phyloP scores from a whole-genome alignment of 2,797 vertebrate genomes.

The Neomorphus geoffroyi region DNA sequence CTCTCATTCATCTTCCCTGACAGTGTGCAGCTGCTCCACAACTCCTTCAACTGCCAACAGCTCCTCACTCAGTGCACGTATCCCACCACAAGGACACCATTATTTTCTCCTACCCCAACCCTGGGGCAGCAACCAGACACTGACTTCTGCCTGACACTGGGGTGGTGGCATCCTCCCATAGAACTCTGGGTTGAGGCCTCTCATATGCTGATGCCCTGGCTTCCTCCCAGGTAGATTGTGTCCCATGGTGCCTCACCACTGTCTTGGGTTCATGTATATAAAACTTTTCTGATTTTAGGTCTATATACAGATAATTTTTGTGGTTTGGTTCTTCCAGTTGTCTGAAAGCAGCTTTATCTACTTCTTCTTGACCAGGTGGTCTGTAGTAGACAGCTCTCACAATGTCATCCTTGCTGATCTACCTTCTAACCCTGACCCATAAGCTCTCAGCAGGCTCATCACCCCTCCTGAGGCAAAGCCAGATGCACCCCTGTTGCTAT shows the following conservation, averaged over 20 bases:
- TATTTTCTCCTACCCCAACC: not conserved
- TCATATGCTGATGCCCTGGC: not conserved
- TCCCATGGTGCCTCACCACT: not conserved
- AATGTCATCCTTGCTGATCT: not conserved
- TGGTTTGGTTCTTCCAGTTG: not conserved
- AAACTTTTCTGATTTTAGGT: not conserved
- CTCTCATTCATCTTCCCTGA: not conserved
- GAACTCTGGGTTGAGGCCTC: not conserved
- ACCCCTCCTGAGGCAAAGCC: not conserved
- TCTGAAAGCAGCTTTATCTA: not conserved
- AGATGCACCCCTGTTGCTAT: not conserved
- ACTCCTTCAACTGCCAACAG: not conserved
- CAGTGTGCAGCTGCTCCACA: not conserved
- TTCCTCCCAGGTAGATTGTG: not conserved
- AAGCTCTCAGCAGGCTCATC: not conserved
- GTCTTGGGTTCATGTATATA: not conserved
- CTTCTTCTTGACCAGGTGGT: not conserved
- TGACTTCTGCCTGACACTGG: not conserved
- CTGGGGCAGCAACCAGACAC: not conserved
- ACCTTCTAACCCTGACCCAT: not conserved
- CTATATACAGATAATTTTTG: not conserved
- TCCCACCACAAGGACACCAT: rapidly evolving
- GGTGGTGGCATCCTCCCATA: not conserved
- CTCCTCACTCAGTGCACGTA: not conserved
- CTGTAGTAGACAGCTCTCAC: not conserved